Percentiles rank a stretch among this genome's conserved stretches.
Conservation (phyloP, 92 coral and sea anemone genomes). For the Actinernus sp. region DNA sequence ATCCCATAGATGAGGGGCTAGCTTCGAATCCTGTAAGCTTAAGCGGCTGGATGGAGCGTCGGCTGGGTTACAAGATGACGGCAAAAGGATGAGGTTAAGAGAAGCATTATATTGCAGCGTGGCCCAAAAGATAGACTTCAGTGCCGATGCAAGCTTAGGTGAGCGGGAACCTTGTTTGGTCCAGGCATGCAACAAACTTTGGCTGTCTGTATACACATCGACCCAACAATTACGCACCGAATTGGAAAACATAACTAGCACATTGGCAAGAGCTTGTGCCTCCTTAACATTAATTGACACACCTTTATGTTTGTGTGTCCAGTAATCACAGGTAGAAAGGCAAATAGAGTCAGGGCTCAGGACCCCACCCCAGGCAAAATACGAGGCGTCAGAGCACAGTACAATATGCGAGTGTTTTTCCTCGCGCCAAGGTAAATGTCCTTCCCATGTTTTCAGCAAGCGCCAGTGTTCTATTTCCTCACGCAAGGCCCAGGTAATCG, state of each 20-base stretch:
- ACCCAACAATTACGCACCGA: background rate
- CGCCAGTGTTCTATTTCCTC: constrained; percentile 17
- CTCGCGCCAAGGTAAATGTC: constrained; percentile 15
- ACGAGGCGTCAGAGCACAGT: background rate
- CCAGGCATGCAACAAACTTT: too few species aligned
- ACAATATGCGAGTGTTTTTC: background rate
- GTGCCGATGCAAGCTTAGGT: too few species aligned
- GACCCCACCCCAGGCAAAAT: constrained; percentile 3
- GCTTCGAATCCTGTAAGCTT: constrained; percentile 27
- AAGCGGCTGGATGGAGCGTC: constrained; percentile 42
- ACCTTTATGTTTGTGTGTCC: background rate
- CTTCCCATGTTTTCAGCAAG: constrained; percentile 9
- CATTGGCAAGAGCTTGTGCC: background rate
- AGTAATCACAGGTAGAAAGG: background rate
- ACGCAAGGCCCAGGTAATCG: background rate
- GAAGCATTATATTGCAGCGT: constrained; percentile 1
- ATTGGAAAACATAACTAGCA: background rate
- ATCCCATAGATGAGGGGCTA: constrained; percentile 25
- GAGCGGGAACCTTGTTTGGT: too few species aligned
- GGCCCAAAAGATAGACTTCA: too few species aligned
- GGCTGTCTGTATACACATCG: background rate
- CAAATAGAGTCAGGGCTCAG: background rate
- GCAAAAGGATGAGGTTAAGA: constrained; percentile 25
- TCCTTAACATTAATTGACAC: background rate
- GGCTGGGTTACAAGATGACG: constrained; percentile 25